Conservation (phyloP, 2,113 vertebrate species). For the Oriolus oriolus region DNA sequence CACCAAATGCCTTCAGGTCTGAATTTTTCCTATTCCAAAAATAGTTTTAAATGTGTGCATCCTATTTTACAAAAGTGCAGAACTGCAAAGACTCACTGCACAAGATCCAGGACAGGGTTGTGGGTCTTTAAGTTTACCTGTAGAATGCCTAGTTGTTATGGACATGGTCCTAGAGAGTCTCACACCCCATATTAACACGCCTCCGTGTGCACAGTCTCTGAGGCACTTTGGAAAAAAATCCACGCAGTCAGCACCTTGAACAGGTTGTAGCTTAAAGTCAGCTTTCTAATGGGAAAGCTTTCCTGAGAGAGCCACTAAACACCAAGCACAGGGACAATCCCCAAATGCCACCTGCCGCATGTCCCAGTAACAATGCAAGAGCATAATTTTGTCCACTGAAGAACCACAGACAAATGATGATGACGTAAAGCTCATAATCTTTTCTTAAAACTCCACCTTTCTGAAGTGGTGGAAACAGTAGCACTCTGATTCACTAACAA, state of each 20-base stretch:
- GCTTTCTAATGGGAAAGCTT: not conserved
- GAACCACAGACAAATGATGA: not conserved
- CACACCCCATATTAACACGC: accelerated
- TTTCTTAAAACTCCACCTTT: not conserved
- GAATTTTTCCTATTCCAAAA: not conserved
- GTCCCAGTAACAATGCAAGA: not conserved
- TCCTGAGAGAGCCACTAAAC: not conserved
- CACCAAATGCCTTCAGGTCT: not conserved
- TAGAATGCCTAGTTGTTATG: not conserved
- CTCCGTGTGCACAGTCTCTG: not conserved
- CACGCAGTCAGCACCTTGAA: not conserved
- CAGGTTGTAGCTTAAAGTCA: not conserved
- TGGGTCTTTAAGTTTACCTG: not conserved
- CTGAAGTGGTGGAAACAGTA: not conserved
- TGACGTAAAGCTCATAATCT: not conserved
- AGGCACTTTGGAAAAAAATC: not conserved
- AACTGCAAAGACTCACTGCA: not conserved
- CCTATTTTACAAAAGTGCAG: not conserved
- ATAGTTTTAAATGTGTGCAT: not conserved
- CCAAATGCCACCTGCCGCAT: not conserved
- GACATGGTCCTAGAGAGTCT: not conserved
- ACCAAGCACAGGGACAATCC: not conserved
- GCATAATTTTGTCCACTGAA: not conserved
- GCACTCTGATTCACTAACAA: not conserved
- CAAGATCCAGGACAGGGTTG: not conserved